Base-by-base conservation (phyloP, 2,113 vertebrate species). In the Piaya cayana region DNA sequence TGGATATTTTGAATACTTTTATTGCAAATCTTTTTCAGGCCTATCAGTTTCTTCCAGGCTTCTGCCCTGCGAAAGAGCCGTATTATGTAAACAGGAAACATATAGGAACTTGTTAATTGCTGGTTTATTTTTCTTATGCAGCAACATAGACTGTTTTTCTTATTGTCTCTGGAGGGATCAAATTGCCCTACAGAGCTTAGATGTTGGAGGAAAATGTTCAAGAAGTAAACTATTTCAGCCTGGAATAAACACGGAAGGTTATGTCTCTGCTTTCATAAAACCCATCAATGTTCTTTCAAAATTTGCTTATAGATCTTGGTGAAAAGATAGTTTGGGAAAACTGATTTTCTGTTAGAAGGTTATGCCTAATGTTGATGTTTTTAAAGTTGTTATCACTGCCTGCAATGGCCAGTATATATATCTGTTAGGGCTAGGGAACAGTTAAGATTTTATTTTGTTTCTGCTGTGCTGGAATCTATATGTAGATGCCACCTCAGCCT, bases 21-120 rank as follows among this genome's bases (percentile, higher is more conserved):
- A 43, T 60, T 67, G 52, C 63, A 93, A 94, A 77, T 18, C 47
- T 94, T 93, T 95, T 95, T 84, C 78, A 95, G 90, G 67, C 70
- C 85, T 91, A 90, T 95, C 70, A 63, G 50, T 89, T 96, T 94
- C 84, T 91, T 94, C 85, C 2, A 5, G 93, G 67, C 70, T 88
- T 90, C 93, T 91, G 63, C 75, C 70, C 50, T 70, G 45, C 4
- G 1, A 92, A 88, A 88, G 62, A 37, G 70, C 49, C 62, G 39
- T 82, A 91, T 80, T 94, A 88, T 88, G 68, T 90, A 95, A 96
- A 93, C 94, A 96, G 96, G 95, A 96, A 97, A 91, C 84, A 82
- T 91, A 91, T 43, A 94, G 94, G 81, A 94, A 96, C 95, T 95
- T 96, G 91, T 90, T 95, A 97, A 96, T 92, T 92, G 84, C 70